phyloP scores from a whole-genome alignment of 2,797 vertebrate species.

The Vespertilio murinus region DNA sequence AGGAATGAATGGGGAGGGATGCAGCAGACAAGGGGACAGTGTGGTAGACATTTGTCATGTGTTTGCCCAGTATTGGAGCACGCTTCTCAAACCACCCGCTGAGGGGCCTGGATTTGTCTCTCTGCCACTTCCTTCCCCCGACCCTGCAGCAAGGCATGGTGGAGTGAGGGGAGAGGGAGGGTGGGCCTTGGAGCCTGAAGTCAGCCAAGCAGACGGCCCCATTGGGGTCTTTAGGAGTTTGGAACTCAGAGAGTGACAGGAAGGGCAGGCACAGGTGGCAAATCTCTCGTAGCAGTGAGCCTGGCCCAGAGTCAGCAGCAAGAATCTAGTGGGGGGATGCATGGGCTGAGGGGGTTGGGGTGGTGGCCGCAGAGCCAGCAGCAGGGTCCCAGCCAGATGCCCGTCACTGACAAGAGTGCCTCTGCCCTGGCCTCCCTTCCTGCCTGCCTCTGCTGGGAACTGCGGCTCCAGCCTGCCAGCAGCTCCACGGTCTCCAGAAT shows the following conservation, averaged over 20 bases:
- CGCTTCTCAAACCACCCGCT: not conserved
- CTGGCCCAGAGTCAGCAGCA: not conserved
- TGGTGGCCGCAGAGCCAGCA: not conserved
- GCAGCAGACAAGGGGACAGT: not conserved
- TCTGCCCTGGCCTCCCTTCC: not conserved
- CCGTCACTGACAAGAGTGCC: not conserved
- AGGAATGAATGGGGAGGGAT: not conserved
- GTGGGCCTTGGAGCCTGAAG: not conserved
- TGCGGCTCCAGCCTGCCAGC: not conserved
- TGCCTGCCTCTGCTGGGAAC: not conserved
- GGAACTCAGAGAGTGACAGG: not conserved
- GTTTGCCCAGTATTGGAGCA: not conserved
- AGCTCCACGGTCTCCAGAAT: not conserved
- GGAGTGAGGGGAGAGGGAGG: not conserved
- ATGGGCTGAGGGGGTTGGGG: not conserved
- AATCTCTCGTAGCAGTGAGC: not conserved
- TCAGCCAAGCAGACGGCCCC: not conserved
- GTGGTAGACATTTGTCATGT: not conserved
- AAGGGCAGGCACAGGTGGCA: not conserved
- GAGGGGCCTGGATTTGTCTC: not conserved
- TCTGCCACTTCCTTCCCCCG: not conserved
- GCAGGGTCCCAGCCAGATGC: not conserved
- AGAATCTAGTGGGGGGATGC: not conserved
- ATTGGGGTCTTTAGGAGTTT: not conserved
- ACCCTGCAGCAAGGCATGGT: not conserved